Base-by-base conservation (phyloP, 2,888 invertebrate species). In the Acrobasis consociella region DNA sequence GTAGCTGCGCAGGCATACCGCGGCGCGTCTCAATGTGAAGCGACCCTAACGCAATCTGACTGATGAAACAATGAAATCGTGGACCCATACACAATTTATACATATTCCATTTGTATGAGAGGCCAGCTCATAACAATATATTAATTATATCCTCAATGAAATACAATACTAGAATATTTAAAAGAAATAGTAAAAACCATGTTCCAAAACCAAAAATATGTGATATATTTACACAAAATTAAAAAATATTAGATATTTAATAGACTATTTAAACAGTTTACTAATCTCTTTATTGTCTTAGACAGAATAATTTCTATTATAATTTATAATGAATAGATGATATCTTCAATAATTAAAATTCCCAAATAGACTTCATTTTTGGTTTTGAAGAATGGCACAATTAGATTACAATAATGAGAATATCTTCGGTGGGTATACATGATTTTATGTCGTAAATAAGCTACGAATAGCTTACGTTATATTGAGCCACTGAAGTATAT, bases 401-500 rank as follows among this genome's bases (percentile, higher is more conserved):
- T 77, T 74, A 74, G 70, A 67, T 75, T 76, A 72, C 69, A 75
- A 73, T 76, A 73, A 77, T 76, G 73, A 77, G 76, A 69, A 76
- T 77, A 74, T 76, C 72, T 75, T 78, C 74, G 76, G 82, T 81
- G 82, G 80, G 82, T 86, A 83, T 83, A 87, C 81, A 80, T 81
- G 84, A 85, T 79, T 79, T 81, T 82, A 78, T 46, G 72, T 72
- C 85, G 81, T 87, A 83, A 81, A 84, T 87, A 90, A 91, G 91
- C 91, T 88, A 88, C 81, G 79, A 75, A 83, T 87, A 89, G 90
- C 89, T 89, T 91, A 90, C 82, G 83, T 79, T 83, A 87, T 86
- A 87, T 90, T 91, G 91, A 92, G 91, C 91, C 84, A 83, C 86
- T 86, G 89, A 90, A 91, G 86, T 91, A 85, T 87, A 87, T 87